These are phyloP conservation scores for Pachycephus smyrnensis DNA, from an alignment of 2,888 invertebrate genomes.

Conservation along the genomic window DNA sequence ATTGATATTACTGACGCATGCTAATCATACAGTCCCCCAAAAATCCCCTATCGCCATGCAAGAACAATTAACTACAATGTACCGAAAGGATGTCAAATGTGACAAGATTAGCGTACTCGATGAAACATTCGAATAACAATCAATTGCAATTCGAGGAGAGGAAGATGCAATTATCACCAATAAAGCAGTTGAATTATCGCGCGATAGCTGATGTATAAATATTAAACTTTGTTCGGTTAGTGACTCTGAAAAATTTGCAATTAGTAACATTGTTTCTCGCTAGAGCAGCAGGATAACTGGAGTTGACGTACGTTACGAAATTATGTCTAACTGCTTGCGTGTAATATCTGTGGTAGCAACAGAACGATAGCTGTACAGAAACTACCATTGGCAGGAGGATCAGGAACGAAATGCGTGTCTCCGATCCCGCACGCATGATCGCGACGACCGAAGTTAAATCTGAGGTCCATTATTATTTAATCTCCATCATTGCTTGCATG, in stretches of 20 bases:
- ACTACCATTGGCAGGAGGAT: conserved; percentile 1
- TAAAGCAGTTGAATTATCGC: neutral
- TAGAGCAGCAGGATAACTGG: neutral
- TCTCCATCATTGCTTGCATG: conserved; percentile 31
- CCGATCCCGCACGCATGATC: neutral
- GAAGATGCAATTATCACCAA: neutral
- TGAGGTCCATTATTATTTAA: conserved; percentile 10
- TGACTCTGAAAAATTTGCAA: neutral
- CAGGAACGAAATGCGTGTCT: conserved; percentile 1
- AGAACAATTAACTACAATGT: neutral
- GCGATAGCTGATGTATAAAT: neutral
- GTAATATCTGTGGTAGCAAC: neutral
- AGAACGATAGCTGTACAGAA: neutral
- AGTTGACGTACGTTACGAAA: neutral
- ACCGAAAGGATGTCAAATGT: neutral
- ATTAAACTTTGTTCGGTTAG: neutral
- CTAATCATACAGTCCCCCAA: neutral
- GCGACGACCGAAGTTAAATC: neutral
- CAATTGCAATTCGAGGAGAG: neutral
- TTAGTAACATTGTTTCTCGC: conserved; percentile 3
- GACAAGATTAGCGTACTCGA: neutral
- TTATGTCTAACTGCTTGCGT: neutral
- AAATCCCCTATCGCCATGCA: neutral
- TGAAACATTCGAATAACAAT: too few species aligned
- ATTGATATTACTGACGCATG: neutral